Base-by-base conservation (phyloP, 2,888 invertebrate species). In the Automeris io region DNA sequence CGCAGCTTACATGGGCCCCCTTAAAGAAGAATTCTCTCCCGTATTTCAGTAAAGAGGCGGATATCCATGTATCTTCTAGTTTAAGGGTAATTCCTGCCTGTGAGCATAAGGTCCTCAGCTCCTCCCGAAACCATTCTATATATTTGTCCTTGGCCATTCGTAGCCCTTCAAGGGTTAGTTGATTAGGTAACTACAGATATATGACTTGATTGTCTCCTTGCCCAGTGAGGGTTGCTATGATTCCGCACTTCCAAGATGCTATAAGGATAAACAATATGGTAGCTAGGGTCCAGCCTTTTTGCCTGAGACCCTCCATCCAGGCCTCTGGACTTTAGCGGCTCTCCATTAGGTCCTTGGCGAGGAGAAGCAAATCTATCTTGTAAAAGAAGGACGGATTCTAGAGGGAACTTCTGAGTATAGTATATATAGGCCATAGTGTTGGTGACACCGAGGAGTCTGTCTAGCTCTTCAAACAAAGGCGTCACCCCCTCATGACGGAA, bases 161-260 rank as follows among this genome's bases (percentile, higher is more conserved):
- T 2, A 8, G 18, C 3, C 19, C 31, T 7, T 19, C 21, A 2
- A 42, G 26, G 6, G 26, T 35, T 0, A 4, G 8, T 1, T 11
- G 2, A 2, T 21, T 29, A 0, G 45, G 41, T 0, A 39, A 22
- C 18, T 39, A 2, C 2, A 45, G 18, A 6, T 34, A 35, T 18
- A 45, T 45, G 0, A 45, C 45, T n/a, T 45, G 42, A 21, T 45
- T 42, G 25, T 42, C 45, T 0, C 42, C 45, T 13, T 45, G 40
- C 1, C 45, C 45, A 7, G 33, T 25, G 0, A 42, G 22, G n/a
- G 42, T 35, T 0, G 43, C 43, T 11, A 33, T 32, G 0, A 41
- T 46, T 0, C 35, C 31, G 8, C 36, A 45, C 7, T 6, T 22
- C 29, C 33, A 35, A 1, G 42, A 18, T 1, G 45, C 40, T 0